These are phyloP conservation scores for Papilio elwesi DNA, from an alignment of 2,888 invertebrate species.

Conservation along the genomic window DNA sequence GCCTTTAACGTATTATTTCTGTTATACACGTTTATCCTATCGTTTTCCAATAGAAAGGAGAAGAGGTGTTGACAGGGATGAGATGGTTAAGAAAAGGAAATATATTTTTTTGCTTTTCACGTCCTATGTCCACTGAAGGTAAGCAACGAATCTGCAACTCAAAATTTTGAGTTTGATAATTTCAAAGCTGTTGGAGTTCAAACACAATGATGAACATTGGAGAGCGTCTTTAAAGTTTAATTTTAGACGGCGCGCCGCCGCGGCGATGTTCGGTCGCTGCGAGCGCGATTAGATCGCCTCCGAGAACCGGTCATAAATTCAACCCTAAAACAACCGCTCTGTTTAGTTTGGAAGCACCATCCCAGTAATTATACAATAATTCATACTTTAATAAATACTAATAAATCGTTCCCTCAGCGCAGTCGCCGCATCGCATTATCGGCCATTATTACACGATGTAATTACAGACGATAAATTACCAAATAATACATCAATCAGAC, in stretches of 20 bases:
- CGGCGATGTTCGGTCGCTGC: slow-evolving; percentile 50
- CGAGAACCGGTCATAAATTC: slow-evolving; percentile 78
- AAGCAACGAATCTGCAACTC: no score
- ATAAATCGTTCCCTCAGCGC: slow-evolving; percentile 78
- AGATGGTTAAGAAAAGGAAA: no score
- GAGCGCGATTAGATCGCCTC: slow-evolving; percentile 73
- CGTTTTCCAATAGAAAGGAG: no score
- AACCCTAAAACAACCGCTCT: slow-evolving; percentile 79
- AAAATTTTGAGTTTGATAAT: no score
- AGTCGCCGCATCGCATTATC: slow-evolving; percentile 72
- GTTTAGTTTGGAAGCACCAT: slow-evolving; percentile 81
- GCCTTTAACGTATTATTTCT: no score
- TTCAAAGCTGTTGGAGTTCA: slow-evolving; percentile 11
- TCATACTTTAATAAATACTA: slow-evolving; percentile 84
- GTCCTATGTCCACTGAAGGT: no score
- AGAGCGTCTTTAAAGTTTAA: slow-evolving; percentile 24
- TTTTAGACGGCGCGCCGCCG: slow-evolving; percentile 1
- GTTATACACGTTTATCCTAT: no score
- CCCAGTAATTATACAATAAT: slow-evolving; percentile 83
- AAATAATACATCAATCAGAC: slow-evolving; percentile 85
- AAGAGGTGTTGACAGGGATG: no score
- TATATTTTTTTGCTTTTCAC: no score
- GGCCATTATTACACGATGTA: slow-evolving; percentile 82
- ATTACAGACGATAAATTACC: slow-evolving; percentile 83
- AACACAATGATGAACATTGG: slow-evolving; percentile 10